These are phyloP conservation scores for Pseudomyrmex pallidus DNA, from an alignment of 1,140 invertebrate genomes.

Conservation along the genomic window DNA sequence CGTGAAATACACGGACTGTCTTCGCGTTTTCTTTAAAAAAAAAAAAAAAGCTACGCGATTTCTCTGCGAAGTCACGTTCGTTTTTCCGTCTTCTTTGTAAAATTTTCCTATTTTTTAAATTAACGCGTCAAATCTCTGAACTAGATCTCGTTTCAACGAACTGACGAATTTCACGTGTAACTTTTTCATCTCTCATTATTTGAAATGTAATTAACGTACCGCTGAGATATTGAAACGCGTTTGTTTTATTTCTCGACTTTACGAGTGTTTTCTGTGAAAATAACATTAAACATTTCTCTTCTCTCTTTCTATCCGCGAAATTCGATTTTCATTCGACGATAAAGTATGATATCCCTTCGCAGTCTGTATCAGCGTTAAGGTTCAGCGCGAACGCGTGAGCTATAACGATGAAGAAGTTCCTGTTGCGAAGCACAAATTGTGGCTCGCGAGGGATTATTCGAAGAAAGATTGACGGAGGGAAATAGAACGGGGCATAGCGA, in stretches of 20 bases:
- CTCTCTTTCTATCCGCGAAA: too few relatives aligned
- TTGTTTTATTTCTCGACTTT: too few relatives aligned
- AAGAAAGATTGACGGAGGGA: conserved; percentile 32
- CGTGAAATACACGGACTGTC: not conserved
- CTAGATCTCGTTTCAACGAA: too few relatives aligned
- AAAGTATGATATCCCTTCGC: too few relatives aligned
- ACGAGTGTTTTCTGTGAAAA: too few relatives aligned
- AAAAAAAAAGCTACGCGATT: not conserved
- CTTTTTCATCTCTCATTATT: not conserved
- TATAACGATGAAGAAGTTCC: not conserved
- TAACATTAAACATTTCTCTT: too few relatives aligned
- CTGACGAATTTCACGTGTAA: not conserved
- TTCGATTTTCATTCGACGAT: too few relatives aligned
- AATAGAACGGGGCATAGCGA: conserved; percentile 29
- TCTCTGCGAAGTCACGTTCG: not conserved
- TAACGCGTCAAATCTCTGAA: too few relatives aligned
- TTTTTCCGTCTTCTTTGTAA: too few relatives aligned
- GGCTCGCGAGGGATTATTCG: conserved; percentile 7
- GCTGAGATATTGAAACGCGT: too few relatives aligned
- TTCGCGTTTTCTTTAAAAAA: not conserved
- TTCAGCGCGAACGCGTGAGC: not conserved
- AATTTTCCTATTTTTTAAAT: too few relatives aligned
- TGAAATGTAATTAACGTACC: too few relatives aligned
- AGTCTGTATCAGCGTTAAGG: not conserved
- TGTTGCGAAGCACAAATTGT: not conserved